Evolutionary conservation across 2,797 vertebrate genomes (phyloP), one percentile per base, ranked within the genome.

Genomic region (Thaleichthys pacificus): DNA sequence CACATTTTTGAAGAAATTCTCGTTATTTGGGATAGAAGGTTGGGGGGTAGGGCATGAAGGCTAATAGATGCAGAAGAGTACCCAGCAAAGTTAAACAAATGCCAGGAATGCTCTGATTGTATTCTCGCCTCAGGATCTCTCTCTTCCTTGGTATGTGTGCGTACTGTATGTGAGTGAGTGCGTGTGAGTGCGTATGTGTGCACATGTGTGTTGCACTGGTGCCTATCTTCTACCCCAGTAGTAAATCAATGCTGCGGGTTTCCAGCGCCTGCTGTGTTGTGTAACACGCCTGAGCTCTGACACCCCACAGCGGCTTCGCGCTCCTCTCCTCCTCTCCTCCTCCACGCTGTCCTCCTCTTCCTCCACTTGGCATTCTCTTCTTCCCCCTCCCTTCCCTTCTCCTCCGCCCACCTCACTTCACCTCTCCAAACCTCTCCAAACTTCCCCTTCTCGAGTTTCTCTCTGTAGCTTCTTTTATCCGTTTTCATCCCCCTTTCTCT

Each of bases 1-100:
- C 42, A 47, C 11, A 72, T 77, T 74, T 83, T 82, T 87, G 82
- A 88, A 85, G 86, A 82, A 91, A 89, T 75, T 84, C 80, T 82
- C 84, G 85, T 88, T 80, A 81, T 81, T 66, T 51, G 80, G 30
- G 75, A 85, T 74, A 77, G 19, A 8, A n/a, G 65, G 73, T 28
- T 28, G 77, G 1, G 24, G 19, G 49, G 72, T 57, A 51, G 64
- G 38, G 38, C 66, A 65, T 6, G 30, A 51, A 38, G 21, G 64
- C 49, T 57, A 24, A 72, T 63, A 28, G 60, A 12, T 54, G 47
- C 73, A 58, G 62, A 71, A 75, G 72, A 79, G 63, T 24, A 66
- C 61, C 3, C 19, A 26, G 61, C 14, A 54, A 66, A 54, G 24
- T 26, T 51, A 22, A 51, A 66, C 14, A 68, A 68, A 7, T 57